Evolutionary conservation across 2,797 vertebrate species (phyloP).

Genomic region (Iguana delicatissima): DNA sequence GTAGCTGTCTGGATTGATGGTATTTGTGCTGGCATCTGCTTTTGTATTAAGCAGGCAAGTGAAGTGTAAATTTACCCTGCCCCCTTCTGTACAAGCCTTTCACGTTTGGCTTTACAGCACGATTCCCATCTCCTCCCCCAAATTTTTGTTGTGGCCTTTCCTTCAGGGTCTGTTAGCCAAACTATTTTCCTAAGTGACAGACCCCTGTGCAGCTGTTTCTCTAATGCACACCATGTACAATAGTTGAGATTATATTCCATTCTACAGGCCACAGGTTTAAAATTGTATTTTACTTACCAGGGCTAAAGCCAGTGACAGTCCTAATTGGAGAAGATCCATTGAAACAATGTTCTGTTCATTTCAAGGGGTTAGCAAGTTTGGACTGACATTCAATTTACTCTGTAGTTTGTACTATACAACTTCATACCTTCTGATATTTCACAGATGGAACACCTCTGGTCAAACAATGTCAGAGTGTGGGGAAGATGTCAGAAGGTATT

Average conservation of each 20-base stretch:
- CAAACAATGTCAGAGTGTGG: no score
- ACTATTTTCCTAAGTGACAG: slow-evolving; percentile 1
- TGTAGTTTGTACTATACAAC: no score
- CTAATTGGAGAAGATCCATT: no score
- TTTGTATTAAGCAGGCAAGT: slow-evolving; percentile 25
- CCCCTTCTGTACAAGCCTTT: neutral
- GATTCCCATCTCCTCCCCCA: neutral
- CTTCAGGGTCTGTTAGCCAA: neutral
- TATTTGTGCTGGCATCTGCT: slow-evolving; percentile 26
- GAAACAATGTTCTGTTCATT: no score
- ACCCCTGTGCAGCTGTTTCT: no score
- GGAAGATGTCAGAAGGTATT: no score
- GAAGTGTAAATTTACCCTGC: slow-evolving; percentile 27
- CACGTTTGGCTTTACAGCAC: neutral
- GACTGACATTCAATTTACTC: no score
- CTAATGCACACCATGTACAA: no score
- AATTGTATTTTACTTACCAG: neutral
- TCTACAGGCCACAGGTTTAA: neutral
- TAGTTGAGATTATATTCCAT: neutral
- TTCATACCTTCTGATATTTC: no score
- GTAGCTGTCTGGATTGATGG: slow-evolving; percentile 37
- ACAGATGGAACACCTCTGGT: no score
- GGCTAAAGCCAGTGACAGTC: no score
- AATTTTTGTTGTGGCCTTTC: neutral
- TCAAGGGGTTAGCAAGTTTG: no score